Evolutionary conservation across 1,140 invertebrate genomes (phyloP).

Genomic region (Macrosteles quadrilineatus): DNA sequence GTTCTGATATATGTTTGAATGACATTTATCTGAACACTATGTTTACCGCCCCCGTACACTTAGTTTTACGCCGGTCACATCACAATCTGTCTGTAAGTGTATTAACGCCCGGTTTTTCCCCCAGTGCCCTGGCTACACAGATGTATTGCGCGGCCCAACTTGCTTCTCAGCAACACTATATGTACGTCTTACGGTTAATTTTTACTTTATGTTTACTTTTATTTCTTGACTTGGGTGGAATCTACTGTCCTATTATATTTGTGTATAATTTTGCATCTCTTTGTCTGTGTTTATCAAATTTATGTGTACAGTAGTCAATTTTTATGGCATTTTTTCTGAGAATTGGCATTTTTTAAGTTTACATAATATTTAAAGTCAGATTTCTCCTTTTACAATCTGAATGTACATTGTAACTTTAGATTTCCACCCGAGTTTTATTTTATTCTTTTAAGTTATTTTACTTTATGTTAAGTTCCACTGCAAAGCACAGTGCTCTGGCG

Average conservation of each 20-base stretch:
- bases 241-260: slow-evolving; percentile 26
- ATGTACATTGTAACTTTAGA: no score
- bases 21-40: no score
- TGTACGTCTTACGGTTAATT: slow-evolving; percentile 67
- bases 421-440: slow-evolving; percentile 33
- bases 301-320: no score
- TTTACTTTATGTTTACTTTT: slow-evolving; percentile 22
- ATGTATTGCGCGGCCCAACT: slow-evolving; percentile 89
- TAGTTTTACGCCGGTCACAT: slow-evolving; percentile 3
- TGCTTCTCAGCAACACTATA: slow-evolving; percentile 85
- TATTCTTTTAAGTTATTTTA: slow-evolving; percentile 34
- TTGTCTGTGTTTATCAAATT: slow-evolving; percentile 17
- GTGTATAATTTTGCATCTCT: no score
- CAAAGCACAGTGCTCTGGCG: slow-evolving; percentile 38
- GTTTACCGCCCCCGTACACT: no score
- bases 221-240: slow-evolving; percentile 23
- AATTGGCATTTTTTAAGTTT: no score
- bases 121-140: slow-evolving; percentile 94
- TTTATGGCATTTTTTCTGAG: no score
- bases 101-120: slow-evolving; percentile 73
- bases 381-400: no score
- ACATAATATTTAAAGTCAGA: no score
- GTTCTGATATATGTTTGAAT: no score
- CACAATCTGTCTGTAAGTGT: background rate
- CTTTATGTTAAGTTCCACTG: slow-evolving; percentile 9